Evolutionary conservation across 2,113 vertebrate genomes (phyloP), one percentile per base, ranked within the genome.

Genomic region (Channa argus): DNA sequence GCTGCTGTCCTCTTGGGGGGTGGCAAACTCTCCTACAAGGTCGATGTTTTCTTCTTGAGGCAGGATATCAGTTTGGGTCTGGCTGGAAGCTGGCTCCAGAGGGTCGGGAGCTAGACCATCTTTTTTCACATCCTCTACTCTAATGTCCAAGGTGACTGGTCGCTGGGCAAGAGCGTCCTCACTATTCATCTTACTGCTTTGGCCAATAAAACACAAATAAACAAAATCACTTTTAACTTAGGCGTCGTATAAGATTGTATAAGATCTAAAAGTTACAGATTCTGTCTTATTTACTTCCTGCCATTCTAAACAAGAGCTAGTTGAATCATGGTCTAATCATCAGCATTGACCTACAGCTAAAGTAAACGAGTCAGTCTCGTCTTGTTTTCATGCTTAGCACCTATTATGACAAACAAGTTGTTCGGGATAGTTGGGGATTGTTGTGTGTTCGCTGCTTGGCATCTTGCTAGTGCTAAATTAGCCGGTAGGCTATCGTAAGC

Each of bases 11-110:
- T 95, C 96, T 59, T 91, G 96, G 34, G 96, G 96, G 3, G 95
- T 96, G 15, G 86, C 90, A 62, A 95, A 96, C 43, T 96, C 97
- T 4, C 90, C 95, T 1, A 94, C 95, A 1, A 99, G 93, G 72
- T 98, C 96, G 8, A 99, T 97, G 73, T 95, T 98, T 80, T 99
- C 98, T 77, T 96, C 96, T 0, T 94, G 96, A 62, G 93, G 93
- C 0, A 96, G 69, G 13, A 86, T 37, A 24, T 88, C 89, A 39
- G 74, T 39, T 1, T 61, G 47, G 8, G 68, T 47, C 10, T 68
- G 84, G 33, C 63, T 88, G 11, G 53, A 63, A 0, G 88, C 54
- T 3, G 8, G 60, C 7, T 75, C 83, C 13, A 45, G n/a, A 12
- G 56, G 71, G 0, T 24, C 66, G n/a, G 55, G 55, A 49, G 39